A percentile compares a stretch with the other conserved stretches of the same genome.
Conservation (phyloP, 2,113 vertebrate genomes). For the Mastomys coucha region DNA sequence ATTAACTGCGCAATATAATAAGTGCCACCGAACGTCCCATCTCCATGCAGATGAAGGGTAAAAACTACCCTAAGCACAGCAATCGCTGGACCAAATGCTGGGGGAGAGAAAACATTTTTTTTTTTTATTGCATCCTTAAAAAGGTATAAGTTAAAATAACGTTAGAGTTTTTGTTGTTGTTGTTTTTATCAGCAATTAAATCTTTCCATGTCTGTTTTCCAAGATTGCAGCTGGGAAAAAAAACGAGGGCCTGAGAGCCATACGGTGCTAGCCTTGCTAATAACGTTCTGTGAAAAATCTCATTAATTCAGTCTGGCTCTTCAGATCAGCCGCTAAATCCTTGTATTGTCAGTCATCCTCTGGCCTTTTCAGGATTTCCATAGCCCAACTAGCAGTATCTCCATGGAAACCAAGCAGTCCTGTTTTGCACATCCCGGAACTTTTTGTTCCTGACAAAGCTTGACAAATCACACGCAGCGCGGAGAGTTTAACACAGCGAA, state of each 20-base stretch:
- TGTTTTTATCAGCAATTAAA: slow-evolving; percentile 88
- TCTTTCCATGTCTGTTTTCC: slow-evolving; percentile 92
- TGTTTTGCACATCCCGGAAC: slow-evolving; percentile 94
- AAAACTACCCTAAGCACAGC: slow-evolving; percentile 80
- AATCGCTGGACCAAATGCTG: slow-evolving; percentile 82
- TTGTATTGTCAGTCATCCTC: slow-evolving; percentile 98
- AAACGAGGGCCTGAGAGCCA: slow-evolving; percentile 86
- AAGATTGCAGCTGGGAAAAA: slow-evolving; percentile 89
- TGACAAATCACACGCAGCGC: slow-evolving; percentile 98
- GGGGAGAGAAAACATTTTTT: slow-evolving; percentile 72
- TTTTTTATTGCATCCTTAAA: slow-evolving; percentile 86
- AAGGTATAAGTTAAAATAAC: slow-evolving; percentile 89
- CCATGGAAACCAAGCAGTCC: slow-evolving; percentile 97
- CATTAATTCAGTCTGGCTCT: slow-evolving; percentile 98
- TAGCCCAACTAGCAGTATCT: slow-evolving; percentile 96
- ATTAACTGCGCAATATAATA: slow-evolving; percentile 89
- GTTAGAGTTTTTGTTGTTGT: slow-evolving; percentile 71
- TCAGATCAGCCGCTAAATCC: slow-evolving; percentile 96
- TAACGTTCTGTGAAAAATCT: slow-evolving; percentile 98
- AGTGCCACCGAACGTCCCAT: slow-evolving; percentile 88
- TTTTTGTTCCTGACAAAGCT: slow-evolving; percentile 98
- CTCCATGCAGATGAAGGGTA: slow-evolving; percentile 85
- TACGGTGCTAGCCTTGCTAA: slow-evolving; percentile 91
- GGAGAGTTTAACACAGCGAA: slow-evolving; percentile 94
- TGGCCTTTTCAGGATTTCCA: slow-evolving; percentile 95